phyloP scores from a whole-genome alignment of 2,888 invertebrate genomes.

The Schizaphis graminum region DNA sequence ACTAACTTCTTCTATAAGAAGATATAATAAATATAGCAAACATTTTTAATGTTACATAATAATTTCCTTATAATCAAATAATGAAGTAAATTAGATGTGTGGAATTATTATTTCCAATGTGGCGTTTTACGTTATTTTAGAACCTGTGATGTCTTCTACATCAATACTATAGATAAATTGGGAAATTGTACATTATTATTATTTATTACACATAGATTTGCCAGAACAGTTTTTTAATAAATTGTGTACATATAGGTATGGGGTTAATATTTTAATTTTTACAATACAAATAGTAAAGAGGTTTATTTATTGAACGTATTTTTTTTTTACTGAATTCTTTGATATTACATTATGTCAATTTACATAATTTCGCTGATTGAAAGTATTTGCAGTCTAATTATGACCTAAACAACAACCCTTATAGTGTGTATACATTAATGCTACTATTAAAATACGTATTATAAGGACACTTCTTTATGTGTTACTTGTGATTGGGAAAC shows the following conservation, averaged over 20 bases:
- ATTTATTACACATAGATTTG: background rate
- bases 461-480: background rate
- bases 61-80: background rate
- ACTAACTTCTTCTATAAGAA: background rate
- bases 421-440: background rate
- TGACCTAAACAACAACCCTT: background rate
- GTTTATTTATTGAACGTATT: background rate
- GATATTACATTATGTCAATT: background rate
- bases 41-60: background rate
- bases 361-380: background rate
- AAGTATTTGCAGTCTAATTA: background rate
- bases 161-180: background rate
- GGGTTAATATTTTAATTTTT: background rate
- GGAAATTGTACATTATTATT: background rate
- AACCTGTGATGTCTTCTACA: background rate
- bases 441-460: background rate
- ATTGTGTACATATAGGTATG: background rate
- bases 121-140: background rate
- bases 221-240: too few relatives aligned
- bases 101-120: background rate
- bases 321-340: background rate
- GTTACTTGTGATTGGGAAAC: background rate
- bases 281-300: background rate
- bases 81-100: background rate
- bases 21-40: background rate